phyloP scores from a whole-genome alignment of 2,797 vertebrate species.

The Gadopsis bispinosus region DNA sequence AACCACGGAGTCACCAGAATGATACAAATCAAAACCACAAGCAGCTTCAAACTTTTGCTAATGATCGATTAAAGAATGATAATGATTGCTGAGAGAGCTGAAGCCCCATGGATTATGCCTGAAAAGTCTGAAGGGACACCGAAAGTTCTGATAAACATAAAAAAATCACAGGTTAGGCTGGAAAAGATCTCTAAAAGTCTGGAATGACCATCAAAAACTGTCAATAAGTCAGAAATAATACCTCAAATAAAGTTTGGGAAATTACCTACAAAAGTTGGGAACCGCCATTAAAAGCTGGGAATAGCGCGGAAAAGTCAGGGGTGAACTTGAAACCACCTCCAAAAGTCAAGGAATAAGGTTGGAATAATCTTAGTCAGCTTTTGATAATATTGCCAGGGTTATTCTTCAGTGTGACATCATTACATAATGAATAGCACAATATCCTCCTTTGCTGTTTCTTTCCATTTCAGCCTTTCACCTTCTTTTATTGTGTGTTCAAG shows the following conservation, averaged over 20 bases:
- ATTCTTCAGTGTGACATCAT: neutral
- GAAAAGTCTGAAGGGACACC: neutral
- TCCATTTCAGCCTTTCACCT: neutral
- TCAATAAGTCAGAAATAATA: neutral
- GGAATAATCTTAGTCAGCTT: neutral
- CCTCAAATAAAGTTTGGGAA: no score
- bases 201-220: neutral
- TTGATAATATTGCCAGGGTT: neutral
- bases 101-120: no score
- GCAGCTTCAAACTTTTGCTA: neutral
- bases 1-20: neutral
- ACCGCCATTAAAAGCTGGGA: neutral
- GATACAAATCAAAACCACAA: neutral
- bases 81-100: neutral
- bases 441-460: neutral
- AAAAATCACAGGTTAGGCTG: neutral
- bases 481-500: constrained; percentile 8
- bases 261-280: neutral
- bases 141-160: neutral
- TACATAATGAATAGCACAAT: neutral
- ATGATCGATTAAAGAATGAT: neutral
- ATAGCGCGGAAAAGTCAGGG: neutral
- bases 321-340: neutral
- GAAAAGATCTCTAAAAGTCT: neutral
- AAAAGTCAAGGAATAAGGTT: neutral